phyloP scores from a whole-genome alignment of 64 coral and sea anemone species.

The Anthopleura sola region DNA sequence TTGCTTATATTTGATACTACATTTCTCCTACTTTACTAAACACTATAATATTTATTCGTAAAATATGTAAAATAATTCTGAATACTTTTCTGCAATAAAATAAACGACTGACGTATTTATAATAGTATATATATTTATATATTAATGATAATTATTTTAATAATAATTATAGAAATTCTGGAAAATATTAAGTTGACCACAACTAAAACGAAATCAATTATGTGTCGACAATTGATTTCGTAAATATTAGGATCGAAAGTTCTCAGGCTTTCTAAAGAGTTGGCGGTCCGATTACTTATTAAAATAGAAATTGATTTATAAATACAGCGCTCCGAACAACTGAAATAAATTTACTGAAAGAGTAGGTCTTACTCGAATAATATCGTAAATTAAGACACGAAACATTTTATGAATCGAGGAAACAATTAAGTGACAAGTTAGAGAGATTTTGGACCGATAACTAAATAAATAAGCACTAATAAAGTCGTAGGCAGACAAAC shows the following conservation, averaged over 20 bases:
- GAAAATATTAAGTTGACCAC: background rate
- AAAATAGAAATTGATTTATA: conserved; percentile 7
- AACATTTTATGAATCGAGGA: background rate
- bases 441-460: background rate
- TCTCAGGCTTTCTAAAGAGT: background rate
- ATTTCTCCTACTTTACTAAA: background rate
- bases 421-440: background rate
- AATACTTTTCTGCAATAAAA: conserved; percentile 16
- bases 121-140: conserved; percentile 8
- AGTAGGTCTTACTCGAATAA: background rate
- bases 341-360: background rate
- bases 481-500: background rate
- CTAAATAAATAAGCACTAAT: conserved; percentile 3
- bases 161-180: background rate
- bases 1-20: background rate
- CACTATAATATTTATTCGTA: background rate
- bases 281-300: background rate
- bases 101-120: conserved; percentile 11
- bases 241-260: background rate
- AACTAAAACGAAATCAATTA: conserved; percentile 3
- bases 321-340: background rate
- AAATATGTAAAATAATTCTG: conserved; percentile 34
- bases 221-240: background rate
- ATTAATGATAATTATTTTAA: background rate
- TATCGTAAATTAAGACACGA: background rate